Evolutionary conservation across 2,113 vertebrate species (phyloP).

Genomic region (Microcebus ravelobensis): DNA sequence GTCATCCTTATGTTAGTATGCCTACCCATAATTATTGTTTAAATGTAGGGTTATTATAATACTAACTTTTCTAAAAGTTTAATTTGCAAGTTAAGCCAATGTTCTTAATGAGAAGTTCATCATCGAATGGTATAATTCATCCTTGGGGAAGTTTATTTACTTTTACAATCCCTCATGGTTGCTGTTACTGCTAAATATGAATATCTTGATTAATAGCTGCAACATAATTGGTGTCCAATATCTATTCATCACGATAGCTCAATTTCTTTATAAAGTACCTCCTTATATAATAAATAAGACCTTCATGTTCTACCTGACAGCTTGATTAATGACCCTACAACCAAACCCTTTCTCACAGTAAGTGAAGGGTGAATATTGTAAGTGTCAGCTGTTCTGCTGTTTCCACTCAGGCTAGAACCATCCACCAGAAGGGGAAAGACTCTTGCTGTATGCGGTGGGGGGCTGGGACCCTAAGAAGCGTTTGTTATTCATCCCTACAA

Average conservation of each 20-base stretch:
- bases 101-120: conserved; percentile 35
- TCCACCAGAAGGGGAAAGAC: conserved; percentile 49
- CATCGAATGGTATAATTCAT: conserved; percentile 36
- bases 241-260: conserved; percentile 83
- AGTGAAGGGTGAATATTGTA: conserved; percentile 84
- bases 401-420: conserved; percentile 80
- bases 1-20: neutral
- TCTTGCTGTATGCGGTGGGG: neutral
- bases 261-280: conserved; percentile 82
- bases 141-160: conserved; percentile 58
- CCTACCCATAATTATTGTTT: neutral
- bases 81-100: conserved; percentile 8
- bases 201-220: conserved; percentile 85
- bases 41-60: conserved; percentile 5
- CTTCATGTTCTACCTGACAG: conserved; percentile 82
- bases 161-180: conserved; percentile 42
- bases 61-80: conserved; percentile 41
- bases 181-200: conserved; percentile 56
- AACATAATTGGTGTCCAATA: conserved; percentile 82
- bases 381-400: conserved; percentile 81
- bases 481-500: neutral
- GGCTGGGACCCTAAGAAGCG: neutral
- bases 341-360: conserved; percentile 85
- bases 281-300: conserved; percentile 85
- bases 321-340: conserved; percentile 89